Evolutionary conservation across 2,113 vertebrate genomes (phyloP), one percentile per base, ranked within the genome.

Genomic region (Syngnathus floridae): DNA sequence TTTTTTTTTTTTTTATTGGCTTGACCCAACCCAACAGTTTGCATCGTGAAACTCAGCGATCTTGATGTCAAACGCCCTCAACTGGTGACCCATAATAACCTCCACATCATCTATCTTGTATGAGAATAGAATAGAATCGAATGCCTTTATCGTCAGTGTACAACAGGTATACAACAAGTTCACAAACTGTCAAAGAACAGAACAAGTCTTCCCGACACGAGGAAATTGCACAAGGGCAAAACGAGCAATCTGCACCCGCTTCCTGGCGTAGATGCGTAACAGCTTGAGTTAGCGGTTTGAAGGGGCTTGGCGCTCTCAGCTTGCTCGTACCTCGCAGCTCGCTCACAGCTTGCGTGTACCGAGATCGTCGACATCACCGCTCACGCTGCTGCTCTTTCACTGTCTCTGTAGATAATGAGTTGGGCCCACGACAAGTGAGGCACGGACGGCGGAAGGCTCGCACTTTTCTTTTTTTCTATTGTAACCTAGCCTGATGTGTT

Each of bases 351-450:
- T 61, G n/a, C 16, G 16, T 4, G 22, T 75, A 67, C 26, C n/a
- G 37, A 1, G 58, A 40, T 2, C 35, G 31, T 58, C 7, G 3
- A 7, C 26, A 64, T 19, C 26, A 4, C 2, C 16, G 0, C 19
- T 49, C 54, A 56, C 10, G 54, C 13, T 31, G 36, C 35, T 52
- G 31, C 61, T 76, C 66, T 88, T 72, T 88, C 65, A 49, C 71
- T 83, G 70, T 90, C 78, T 87, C 86, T 82, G 67, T 89, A 91
- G 89, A 91, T 91, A 69, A 84, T 70, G 73, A 89, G 88, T 78
- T 90, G 88, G 80, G 71, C 69, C 70, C 67, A 72, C 73, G 75
- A 80, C 75, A 67, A 52, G 72, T 86, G 80, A 79, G 77, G 74
- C 88, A 67, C 74, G 80, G 88, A 66, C 74, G 81, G 64, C 43